Evolutionary conservation across 2,888 invertebrate genomes (phyloP).

Genomic region (Heliconius sara): DNA sequence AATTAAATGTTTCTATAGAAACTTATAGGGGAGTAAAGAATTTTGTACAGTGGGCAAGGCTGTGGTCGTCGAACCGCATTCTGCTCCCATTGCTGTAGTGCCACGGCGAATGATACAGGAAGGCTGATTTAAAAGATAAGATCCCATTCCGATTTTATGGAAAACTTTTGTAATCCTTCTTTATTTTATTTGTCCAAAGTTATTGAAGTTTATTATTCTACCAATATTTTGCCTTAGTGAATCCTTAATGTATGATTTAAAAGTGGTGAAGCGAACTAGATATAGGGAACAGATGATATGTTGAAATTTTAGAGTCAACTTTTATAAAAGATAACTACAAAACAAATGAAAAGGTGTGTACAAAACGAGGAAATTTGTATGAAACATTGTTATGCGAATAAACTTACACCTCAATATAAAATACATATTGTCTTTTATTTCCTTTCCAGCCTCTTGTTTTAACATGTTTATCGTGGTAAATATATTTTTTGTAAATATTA

Average conservation of each 20-base stretch:
- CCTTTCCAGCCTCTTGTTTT: constrained; percentile 8
- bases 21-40: not conserved
- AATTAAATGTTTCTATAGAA: constrained; percentile 3
- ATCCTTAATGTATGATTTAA: constrained; percentile 76
- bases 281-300: constrained; percentile 83
- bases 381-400: constrained; percentile 85
- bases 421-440: constrained; percentile 78
- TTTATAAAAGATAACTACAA: constrained; percentile 82
- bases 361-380: constrained; percentile 84
- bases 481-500: not conserved
- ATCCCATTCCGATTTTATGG: constrained; percentile 77
- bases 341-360: constrained; percentile 83
- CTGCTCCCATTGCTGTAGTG: constrained; percentile 53
- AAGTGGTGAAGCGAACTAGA: constrained; percentile 81
- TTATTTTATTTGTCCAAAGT: constrained; percentile 69
- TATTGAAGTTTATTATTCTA: constrained; percentile 65
- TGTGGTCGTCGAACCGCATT: constrained; percentile 9
- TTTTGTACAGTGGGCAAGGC: not conserved
- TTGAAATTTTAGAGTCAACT: constrained; percentile 84
- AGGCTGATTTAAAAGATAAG: constrained; percentile 70
- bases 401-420: constrained; percentile 84
- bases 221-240: constrained; percentile 78
- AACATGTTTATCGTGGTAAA: not conserved
- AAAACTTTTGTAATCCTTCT: constrained; percentile 73
- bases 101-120: constrained; percentile 67